These are phyloP conservation scores for Elachura formosa DNA, from an alignment of 2,113 vertebrate genomes.

Conservation along the genomic window DNA sequence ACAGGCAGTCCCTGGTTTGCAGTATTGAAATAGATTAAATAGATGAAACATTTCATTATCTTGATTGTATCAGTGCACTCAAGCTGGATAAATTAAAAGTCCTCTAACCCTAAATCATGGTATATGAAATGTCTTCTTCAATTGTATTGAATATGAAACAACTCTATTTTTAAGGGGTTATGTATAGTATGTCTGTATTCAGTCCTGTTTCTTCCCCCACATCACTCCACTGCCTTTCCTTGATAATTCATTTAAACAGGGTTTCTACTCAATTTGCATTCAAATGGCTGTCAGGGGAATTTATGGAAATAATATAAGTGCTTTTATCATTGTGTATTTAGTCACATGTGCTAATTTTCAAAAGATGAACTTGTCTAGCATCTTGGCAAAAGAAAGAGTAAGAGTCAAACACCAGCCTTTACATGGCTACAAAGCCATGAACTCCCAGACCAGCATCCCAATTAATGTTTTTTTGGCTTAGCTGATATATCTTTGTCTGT, in stretches of 20 bases:
- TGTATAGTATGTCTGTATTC: background rate
- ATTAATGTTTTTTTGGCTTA: background rate
- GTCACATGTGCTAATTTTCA: slow-evolving; percentile 44
- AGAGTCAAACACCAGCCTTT: background rate
- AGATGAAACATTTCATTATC: background rate
- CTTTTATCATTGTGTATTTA: slow-evolving; percentile 59
- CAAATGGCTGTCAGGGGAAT: slow-evolving; percentile 51
- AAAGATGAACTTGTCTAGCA: slow-evolving; percentile 42
- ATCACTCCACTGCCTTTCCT: background rate
- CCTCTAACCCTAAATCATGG: background rate
- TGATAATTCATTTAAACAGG: slow-evolving; percentile 49
- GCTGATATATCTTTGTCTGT: background rate
- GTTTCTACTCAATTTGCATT: slow-evolving; percentile 50
- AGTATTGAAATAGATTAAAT: background rate
- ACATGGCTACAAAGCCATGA: background rate
- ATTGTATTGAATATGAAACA: background rate
- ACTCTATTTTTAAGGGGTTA: background rate
- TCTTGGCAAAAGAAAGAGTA: background rate
- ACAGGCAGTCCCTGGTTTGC: background rate
- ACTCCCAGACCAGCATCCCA: background rate
- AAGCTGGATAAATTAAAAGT: background rate
- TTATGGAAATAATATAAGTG: slow-evolving; percentile 65
- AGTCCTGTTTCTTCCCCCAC: background rate
- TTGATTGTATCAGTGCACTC: background rate
- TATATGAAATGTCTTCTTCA: background rate